Percentiles rank a stretch among this genome's conserved stretches.
These are phyloP conservation scores for Triops longicaudatus DNA, from an alignment of 1,140 invertebrate genomes.

Conservation along the genomic window DNA sequence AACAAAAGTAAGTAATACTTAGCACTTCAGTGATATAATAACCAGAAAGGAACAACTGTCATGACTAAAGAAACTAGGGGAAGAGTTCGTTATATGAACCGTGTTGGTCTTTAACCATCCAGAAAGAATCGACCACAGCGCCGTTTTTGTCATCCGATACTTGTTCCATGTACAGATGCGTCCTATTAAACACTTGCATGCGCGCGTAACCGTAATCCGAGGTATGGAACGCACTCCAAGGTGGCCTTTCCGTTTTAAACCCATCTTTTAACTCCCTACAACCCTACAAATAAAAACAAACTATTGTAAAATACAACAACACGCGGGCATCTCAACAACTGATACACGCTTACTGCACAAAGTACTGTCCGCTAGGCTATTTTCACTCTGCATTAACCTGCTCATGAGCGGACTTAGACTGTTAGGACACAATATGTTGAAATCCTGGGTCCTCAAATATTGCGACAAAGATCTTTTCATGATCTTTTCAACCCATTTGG, in stretches of 20 bases:
- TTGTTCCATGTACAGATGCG: constrained; percentile 88
- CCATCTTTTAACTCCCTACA: constrained; percentile 49
- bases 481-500: too few relatives aligned
- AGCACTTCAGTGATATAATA: too few relatives aligned
- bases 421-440: too few relatives aligned
- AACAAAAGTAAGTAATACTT: too few relatives aligned
- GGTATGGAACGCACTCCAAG: constrained; percentile 77
- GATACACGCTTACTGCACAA: too few relatives aligned
- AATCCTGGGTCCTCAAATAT: too few relatives aligned
- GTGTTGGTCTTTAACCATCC: constrained; percentile 58
- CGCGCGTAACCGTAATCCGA: constrained; percentile 90
- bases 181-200: constrained; percentile 66
- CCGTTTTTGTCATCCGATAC: constrained; percentile 67
- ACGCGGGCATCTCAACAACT: background rate
- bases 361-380: too few relatives aligned
- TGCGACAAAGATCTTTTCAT: too few relatives aligned
- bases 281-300: constrained; percentile 40
- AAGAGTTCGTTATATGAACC: background rate
- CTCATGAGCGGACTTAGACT: too few relatives aligned
- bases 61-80: background rate
- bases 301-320: too few relatives aligned
- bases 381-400: too few relatives aligned
- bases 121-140: constrained; percentile 60
- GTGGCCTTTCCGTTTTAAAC: constrained; percentile 44
- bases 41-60: too few relatives aligned